Evolutionary conservation across 2,113 vertebrate genomes (phyloP), one percentile per base, ranked within the genome.

Genomic region (Promerops cafer): DNA sequence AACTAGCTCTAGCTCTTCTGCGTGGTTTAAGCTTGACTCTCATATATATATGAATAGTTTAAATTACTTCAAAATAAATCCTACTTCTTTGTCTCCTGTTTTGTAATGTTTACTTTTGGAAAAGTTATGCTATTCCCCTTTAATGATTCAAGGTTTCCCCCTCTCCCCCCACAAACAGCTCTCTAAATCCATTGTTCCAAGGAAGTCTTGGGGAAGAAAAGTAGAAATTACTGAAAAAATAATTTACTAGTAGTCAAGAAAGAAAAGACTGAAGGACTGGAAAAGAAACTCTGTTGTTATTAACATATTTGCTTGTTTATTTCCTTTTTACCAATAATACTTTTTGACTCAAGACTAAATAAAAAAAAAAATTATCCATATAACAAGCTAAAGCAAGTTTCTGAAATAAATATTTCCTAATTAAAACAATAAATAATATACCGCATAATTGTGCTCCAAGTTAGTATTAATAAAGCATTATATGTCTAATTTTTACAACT

Each of bases 381-480:
- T 91, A 60, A 69, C 24, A 61, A 31, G 84, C 8, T 28, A 26
- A 82, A 93, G 11, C 13, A 57, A 78, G 13, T 78, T 83, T 88
- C 72, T 85, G 27, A 40, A 92, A 69, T 64, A 78, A 90, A 93
- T 88, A 22, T 37, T 60, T 60, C 76, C 42, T 64, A 90, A 87
- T 93, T 74, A 90, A 94, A 94, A 68, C 22, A 84, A 85, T 81
- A 79, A 83, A 64, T 95, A 86, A 94, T 85, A 50, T 45, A 59
- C 56, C 49, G 26, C 39, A 74, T 93, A 95, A 96, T 79, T 92
- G 56, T 28, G 54, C 83, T 94, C 60, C 72, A 49, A 87, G 63
- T 93, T 95, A 93, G 50, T 82, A 95, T 97, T 96, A 97, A 97
- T 97, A 95, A 97, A 97, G 71, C 83, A 95, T 94, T 94, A 50